Evolutionary conservation across 2,797 vertebrate genomes (phyloP).

Genomic region (Gadopsis bispinosus): DNA sequence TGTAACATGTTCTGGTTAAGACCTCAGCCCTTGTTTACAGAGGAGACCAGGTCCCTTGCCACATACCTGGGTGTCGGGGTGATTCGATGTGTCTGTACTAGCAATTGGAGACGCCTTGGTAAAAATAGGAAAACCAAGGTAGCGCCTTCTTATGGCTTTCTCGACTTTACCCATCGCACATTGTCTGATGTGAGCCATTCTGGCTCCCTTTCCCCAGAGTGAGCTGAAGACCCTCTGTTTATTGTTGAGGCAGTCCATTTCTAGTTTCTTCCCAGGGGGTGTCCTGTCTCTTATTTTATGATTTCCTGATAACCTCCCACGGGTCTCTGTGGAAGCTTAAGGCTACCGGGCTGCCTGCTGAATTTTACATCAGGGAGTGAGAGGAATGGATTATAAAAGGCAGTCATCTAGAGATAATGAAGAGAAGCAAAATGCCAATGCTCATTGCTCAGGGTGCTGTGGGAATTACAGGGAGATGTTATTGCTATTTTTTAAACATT

Average conservation of each 20-base stretch:
- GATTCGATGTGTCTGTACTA: slow-evolving; percentile 31
- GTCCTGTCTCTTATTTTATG: slow-evolving; percentile 79
- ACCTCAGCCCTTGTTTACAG: slow-evolving; percentile 70
- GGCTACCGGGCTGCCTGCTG: slow-evolving; percentile 71
- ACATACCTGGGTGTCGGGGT: slow-evolving; percentile 43
- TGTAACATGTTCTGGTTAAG: slow-evolving; percentile 69
- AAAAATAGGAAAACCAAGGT: slow-evolving; percentile 38
- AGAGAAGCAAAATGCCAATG: slow-evolving; percentile 81
- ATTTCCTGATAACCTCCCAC: slow-evolving; percentile 82
- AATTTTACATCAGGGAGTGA: slow-evolving; percentile 77
- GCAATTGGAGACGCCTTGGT: slow-evolving; percentile 21
- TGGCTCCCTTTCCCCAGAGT: slow-evolving; percentile 45
- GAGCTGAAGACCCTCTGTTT: slow-evolving; percentile 67
- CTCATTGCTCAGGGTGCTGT: slow-evolving; percentile 67
- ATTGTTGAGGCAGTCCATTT: slow-evolving; percentile 71
- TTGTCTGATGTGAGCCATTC: slow-evolving; percentile 58
- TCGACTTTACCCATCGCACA: slow-evolving; percentile 52
- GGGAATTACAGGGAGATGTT: slow-evolving; percentile 74
- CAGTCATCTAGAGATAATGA: slow-evolving; percentile 85
- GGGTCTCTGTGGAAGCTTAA: slow-evolving; percentile 70
- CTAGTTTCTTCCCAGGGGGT: slow-evolving; percentile 67
- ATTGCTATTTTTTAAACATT: slow-evolving; percentile 67
- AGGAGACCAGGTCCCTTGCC: slow-evolving; percentile 42
- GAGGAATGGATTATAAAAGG: slow-evolving; percentile 80
- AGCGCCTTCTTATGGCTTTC: slow-evolving; percentile 39